Evolutionary conservation across 2,888 invertebrate genomes (phyloP).

Genomic region (Athalia cordata): DNA sequence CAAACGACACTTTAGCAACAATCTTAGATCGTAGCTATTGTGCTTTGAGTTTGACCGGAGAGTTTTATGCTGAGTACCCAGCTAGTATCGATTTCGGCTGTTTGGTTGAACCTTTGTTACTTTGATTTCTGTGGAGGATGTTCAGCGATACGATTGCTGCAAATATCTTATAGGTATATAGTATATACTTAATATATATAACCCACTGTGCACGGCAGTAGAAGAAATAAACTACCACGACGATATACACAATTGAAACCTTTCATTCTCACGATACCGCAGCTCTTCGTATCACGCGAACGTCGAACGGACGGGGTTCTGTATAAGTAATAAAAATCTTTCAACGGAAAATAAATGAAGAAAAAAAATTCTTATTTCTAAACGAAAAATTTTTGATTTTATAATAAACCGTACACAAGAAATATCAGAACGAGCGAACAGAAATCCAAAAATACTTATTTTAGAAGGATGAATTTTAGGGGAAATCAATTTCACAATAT

Average conservation of each 20-base stretch:
- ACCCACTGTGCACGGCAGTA: background rate
- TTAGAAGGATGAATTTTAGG: no score
- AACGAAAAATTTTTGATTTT: conserved; percentile 1
- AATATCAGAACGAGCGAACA: no score
- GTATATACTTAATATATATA: no score
- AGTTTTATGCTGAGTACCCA: conserved; percentile 27
- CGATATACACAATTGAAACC: conserved; percentile 9
- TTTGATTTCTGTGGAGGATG: background rate
- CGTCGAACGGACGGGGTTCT: background rate
- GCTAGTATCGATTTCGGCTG: conserved; percentile 3
- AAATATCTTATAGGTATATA: no score
- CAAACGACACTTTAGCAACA: conserved; percentile 18
- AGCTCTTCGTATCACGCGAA: background rate
- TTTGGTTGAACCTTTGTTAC: background rate
- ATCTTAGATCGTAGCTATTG: conserved; percentile 18
- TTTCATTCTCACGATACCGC: conserved; percentile 4
- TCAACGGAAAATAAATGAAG: background rate
- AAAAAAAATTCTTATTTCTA: background rate
- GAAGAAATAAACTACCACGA: conserved; percentile 4
- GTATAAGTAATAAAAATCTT: background rate
- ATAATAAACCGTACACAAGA: no score
- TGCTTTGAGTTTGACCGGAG: conserved; percentile 8
- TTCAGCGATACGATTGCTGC: conserved; percentile 1
- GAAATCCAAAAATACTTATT: no score
- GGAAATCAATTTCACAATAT: no score